phyloP scores from a whole-genome alignment of 1,140 invertebrate genomes.

The Zelostemma sp. region DNA sequence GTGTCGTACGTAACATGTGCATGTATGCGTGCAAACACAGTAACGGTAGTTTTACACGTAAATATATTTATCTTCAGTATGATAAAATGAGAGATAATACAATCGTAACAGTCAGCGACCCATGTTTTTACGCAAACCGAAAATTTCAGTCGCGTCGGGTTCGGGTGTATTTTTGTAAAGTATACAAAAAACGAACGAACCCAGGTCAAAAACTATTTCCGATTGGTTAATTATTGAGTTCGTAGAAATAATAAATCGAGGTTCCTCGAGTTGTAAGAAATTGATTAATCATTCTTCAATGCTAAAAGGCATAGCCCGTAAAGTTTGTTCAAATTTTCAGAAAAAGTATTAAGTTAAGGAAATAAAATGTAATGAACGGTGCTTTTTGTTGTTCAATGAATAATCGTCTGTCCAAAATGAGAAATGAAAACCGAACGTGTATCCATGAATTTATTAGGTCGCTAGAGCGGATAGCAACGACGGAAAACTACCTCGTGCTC shows the following conservation, averaged over 20 bases:
- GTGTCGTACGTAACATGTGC: no score
- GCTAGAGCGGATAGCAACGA: slow-evolving; percentile 21
- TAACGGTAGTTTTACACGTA: no score
- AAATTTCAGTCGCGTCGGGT: slow-evolving; percentile 14
- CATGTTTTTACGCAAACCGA: slow-evolving; percentile 23
- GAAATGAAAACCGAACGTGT: background rate
- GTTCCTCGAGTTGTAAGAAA: no score
- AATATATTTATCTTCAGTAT: slow-evolving; percentile 31
- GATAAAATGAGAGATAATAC: slow-evolving; percentile 46
- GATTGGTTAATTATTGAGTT: no score
- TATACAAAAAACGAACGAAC: background rate
- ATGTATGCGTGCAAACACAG: no score
- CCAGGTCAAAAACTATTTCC: background rate
- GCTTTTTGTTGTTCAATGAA: background rate
- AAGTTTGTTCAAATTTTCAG: no score
- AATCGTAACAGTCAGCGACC: slow-evolving; percentile 27
- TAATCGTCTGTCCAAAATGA: background rate
- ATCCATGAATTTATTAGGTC: slow-evolving; percentile 10
- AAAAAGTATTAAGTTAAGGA: no score
- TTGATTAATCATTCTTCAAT: no score
- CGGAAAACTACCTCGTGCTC: slow-evolving; percentile 40
- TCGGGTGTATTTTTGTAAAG: slow-evolving; percentile 1
- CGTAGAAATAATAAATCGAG: no score
- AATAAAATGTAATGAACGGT: no score
- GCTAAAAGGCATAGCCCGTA: no score